Conservation (phyloP, 2,797 vertebrate genomes). For the Ctenochaetus hawaiiensis region DNA sequence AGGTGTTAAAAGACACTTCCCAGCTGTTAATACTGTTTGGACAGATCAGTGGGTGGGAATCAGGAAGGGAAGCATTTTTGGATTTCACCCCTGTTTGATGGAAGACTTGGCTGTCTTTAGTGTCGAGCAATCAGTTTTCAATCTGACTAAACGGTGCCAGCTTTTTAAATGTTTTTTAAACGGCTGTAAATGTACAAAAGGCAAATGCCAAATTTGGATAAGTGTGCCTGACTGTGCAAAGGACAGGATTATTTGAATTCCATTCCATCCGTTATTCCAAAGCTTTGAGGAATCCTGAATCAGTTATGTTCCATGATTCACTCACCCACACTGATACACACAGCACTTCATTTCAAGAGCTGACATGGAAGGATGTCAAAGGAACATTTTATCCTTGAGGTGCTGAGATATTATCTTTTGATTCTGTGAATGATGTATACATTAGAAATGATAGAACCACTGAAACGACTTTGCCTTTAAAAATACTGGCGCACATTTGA, state of each 20-base stretch:
- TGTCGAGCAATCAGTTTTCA: neutral
- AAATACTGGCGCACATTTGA: slow-evolving; percentile 38
- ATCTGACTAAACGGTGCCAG: too few relatives aligned
- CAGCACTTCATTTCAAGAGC: neutral
- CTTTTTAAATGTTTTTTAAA: neutral
- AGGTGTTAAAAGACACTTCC: slow-evolving; percentile 26
- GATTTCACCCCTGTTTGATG: slow-evolving; percentile 2
- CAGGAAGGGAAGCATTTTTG: neutral
- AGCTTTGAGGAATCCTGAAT: neutral
- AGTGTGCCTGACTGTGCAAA: neutral
- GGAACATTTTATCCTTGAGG: neutral
- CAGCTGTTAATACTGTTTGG: slow-evolving; percentile 40
- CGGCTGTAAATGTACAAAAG: slow-evolving; percentile 1
- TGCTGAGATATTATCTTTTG: slow-evolving; percentile 8
- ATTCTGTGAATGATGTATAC: neutral
- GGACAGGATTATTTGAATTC: neutral
- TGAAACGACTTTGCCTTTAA: slow-evolving; percentile 38
- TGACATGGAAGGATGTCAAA: neutral
- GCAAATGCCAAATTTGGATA: slow-evolving; percentile 8
- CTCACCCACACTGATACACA: neutral
- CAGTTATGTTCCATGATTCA: neutral
- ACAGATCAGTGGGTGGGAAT: slow-evolving; percentile 34
- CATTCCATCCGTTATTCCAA: neutral
- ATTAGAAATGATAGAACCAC: slow-evolving; percentile 8
- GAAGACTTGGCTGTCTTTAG: slow-evolving; percentile 9